Conservation (phyloP, 2,797 vertebrate species). For the Myotis myotis region DNA sequence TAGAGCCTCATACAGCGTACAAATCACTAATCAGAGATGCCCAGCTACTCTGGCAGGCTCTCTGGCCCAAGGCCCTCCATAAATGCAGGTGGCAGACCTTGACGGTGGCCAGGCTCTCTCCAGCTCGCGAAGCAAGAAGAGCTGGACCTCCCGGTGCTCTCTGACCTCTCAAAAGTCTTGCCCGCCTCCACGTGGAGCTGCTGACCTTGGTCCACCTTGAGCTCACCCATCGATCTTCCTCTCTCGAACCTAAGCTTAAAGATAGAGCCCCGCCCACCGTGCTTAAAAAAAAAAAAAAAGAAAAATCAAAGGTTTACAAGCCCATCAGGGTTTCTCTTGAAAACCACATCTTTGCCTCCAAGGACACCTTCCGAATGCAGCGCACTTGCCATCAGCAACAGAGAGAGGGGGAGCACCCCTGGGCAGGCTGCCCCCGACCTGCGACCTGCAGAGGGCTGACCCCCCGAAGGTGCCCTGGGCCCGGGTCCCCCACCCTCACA, state of each 20-base stretch:
- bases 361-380: accelerated
- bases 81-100: no score
- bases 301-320: neutral
- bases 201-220: accelerated
- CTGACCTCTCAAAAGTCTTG: accelerated
- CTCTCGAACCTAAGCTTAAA: neutral
- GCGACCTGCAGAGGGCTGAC: neutral
- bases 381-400: accelerated
- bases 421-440: neutral
- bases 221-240: neutral
- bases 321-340: neutral
- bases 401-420: accelerated
- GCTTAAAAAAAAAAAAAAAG: neutral
- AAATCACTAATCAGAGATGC: accelerated
- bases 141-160: neutral
- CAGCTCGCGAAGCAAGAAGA: accelerated
- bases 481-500: neutral
- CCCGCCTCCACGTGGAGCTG: neutral
- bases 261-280: neutral
- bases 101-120: accelerated
- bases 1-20: accelerated
- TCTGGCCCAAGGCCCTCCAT: accelerated
- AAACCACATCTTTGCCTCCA: neutral
- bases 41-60: accelerated
- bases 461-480: neutral